phyloP scores from a whole-genome alignment of 2,888 invertebrate genomes.

The Prenolepis imparis region DNA sequence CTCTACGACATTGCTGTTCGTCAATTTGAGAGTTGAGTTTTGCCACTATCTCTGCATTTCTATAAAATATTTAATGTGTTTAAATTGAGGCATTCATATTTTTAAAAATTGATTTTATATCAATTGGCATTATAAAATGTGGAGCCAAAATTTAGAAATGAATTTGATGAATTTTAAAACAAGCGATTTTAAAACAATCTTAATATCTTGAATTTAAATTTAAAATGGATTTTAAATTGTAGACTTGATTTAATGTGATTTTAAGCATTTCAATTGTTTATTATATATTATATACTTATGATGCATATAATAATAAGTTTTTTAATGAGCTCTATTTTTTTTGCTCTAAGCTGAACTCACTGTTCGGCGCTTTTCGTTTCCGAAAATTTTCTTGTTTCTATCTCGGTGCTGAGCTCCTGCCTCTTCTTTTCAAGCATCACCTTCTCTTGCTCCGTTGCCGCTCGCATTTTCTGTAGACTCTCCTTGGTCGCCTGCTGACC shows the following conservation, averaged over 20 bases:
- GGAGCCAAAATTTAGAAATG: not conserved
- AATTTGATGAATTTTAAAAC: not conserved
- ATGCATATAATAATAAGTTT: not conserved
- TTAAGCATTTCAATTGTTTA: not conserved
- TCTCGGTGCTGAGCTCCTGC: constrained; percentile 89
- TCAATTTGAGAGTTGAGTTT: constrained; percentile 89
- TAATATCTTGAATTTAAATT: not conserved
- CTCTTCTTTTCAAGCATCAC: constrained; percentile 90
- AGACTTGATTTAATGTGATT: not conserved
- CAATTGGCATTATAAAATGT: not conserved
- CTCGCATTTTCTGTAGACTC: constrained; percentile 90
- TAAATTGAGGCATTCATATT: not conserved
- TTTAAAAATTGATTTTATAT: too few relatives aligned
- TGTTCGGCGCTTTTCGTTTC: constrained; percentile 93
- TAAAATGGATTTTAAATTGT: not conserved
- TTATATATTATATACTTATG: not conserved
- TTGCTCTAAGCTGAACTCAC: constrained; percentile 86
- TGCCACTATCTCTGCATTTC: constrained; percentile 91
- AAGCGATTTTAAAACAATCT: not conserved
- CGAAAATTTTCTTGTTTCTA: constrained; percentile 93
- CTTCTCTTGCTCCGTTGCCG: constrained; percentile 92
- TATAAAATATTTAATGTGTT: constrained; percentile 79
- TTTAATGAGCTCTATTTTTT: not conserved
- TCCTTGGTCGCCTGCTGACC: constrained; percentile 92
- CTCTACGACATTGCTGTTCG: constrained; percentile 86